Conservation (phyloP, 2,113 vertebrate genomes). For the Brachypteracias leptosomus region DNA sequence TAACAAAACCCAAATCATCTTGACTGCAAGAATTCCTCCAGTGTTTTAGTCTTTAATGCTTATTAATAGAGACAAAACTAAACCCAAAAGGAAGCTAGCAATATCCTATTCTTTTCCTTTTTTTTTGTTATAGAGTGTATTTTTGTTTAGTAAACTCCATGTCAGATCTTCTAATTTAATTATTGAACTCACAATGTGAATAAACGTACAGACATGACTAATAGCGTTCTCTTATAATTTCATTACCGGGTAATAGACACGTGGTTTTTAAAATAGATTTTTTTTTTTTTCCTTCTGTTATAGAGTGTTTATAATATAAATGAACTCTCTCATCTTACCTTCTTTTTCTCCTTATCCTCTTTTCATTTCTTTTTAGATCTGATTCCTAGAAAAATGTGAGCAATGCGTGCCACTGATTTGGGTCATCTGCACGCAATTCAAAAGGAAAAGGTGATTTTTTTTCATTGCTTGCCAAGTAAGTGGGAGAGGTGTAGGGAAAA, state of each 20-base stretch:
- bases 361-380: conserved; percentile 14
- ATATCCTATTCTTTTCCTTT: conserved; percentile 3
- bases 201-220: conserved; percentile 42
- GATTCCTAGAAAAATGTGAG: conserved; percentile 1
- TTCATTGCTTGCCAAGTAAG: conserved; percentile 25
- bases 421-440: conserved; percentile 25
- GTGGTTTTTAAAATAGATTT: neutral
- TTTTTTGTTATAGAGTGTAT: neutral
- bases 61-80: conserved; percentile 60
- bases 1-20: conserved; percentile 49
- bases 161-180: conserved; percentile 47
- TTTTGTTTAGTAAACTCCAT: conserved; percentile 57
- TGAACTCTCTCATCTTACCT: neutral
- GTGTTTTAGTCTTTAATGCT: conserved; percentile 46
- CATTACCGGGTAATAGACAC: conserved; percentile 13
- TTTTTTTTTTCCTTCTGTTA: neutral
- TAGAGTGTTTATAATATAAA: conserved; percentile 37
- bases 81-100: conserved; percentile 35
- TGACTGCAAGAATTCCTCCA: conserved; percentile 30
- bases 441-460: conserved; percentile 33
- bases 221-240: conserved; percentile 29
- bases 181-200: conserved; percentile 36
- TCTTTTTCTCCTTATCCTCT: neutral
- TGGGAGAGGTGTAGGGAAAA: conserved; percentile 12
- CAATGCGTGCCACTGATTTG: neutral